Base-by-base conservation (phyloP, 1,140 invertebrate species). In the Gryllus bimaculatus region DNA sequence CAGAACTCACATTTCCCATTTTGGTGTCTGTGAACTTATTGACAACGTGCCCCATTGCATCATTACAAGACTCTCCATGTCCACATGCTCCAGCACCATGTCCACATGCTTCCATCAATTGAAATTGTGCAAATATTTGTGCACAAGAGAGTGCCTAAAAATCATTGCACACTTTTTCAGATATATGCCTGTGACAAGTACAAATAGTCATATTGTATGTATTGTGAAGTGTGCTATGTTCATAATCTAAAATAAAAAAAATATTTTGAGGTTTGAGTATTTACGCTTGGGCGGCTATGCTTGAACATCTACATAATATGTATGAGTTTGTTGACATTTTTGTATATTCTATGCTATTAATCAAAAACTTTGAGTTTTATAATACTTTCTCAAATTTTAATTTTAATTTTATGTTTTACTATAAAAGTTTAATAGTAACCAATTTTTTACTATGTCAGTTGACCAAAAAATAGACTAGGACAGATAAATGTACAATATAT, bases 11-110 rank as follows among this genome's bases (percentile, higher is more conserved):
- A 26, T 78, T 49, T 47, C 78, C 78, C 66, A 20, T 78, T n/a
- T 49, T 73, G 12, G 39, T 78, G 26, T 74, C 66, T 48, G 78
- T 78, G 8, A 78, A 78, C 66, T 18, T 78, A 18, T n/a, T 78
- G 10, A 78, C n/a, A 47, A 74, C 78, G 8, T 13, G 47, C 20
- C 12, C 48, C 48, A 20, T 54, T 48, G 18, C 76, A 77, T 48
- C 76, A 10, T 47, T 48, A 48, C 47, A 77, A 77, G 7, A 12
- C 47, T n/a, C n/a, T 20, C 18, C 48, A 13, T 20, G 39, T 8
- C 8, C 8, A 10, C 26, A 4, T 13, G n/a, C 15, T 15, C 76
- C 39, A 54, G 47, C 21, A 26, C 15, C 47, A n/a, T 49, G n/a
- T 18, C 76, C 76, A 48, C 10, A 18, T 66, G 54, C 54, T 66